Percentiles rank a stretch among this genome's conserved stretches.
Conservation (phyloP, 2,888 invertebrate species). For the Papilio protenor region DNA sequence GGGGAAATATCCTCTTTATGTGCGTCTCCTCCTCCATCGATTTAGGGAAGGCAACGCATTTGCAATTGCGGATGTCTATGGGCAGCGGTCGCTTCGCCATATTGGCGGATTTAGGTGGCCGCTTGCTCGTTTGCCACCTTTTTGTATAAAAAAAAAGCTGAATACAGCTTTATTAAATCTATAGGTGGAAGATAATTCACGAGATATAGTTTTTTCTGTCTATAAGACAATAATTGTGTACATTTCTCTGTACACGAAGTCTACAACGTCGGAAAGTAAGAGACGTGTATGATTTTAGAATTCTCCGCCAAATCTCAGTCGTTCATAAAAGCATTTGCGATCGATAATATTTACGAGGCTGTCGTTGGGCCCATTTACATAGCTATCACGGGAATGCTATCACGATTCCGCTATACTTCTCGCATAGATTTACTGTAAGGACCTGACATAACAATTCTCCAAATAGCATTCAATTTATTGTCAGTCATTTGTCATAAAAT, state of each 20-base stretch:
- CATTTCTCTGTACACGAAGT: not conserved
- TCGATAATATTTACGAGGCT: conserved; percentile 26
- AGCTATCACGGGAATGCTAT: conserved; percentile 23
- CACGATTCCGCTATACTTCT: conserved; percentile 30
- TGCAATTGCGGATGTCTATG: too few relatives aligned
- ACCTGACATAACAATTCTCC: not conserved
- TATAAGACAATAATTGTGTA: not conserved
- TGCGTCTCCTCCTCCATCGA: too few relatives aligned
- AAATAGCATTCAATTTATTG: not conserved
- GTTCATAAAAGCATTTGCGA: not conserved
- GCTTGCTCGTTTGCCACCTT: too few relatives aligned
- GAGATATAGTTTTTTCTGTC: too few relatives aligned
- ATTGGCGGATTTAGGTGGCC: too few relatives aligned
- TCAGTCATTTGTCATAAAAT: not conserved
- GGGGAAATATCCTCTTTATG: too few relatives aligned
- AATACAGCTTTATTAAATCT: too few relatives aligned
- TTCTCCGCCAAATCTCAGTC: not conserved
- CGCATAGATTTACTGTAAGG: conserved; percentile 1
- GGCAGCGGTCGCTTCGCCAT: too few relatives aligned
- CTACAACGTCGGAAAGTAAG: not conserved
- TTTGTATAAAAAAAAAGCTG: too few relatives aligned
- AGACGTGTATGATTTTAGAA: not conserved
- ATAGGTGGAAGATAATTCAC: too few relatives aligned
- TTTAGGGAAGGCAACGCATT: too few relatives aligned
- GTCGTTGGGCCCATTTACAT: conserved; percentile 27